Evolutionary conservation across 2,113 vertebrate species (phyloP).

Genomic region (Illadopsis cleaveri): DNA sequence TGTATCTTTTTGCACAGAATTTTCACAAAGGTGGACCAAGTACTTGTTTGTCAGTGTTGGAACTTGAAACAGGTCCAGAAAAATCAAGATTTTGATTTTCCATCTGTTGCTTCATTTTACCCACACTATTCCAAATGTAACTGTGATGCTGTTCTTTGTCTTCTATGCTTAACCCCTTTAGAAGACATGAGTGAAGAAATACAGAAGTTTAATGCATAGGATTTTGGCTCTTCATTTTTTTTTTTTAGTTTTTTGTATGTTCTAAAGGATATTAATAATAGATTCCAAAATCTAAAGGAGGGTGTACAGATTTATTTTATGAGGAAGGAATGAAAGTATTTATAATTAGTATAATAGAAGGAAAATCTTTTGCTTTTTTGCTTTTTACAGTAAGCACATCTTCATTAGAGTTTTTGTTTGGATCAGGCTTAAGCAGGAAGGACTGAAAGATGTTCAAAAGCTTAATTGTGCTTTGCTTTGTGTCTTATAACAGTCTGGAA

Average conservation of each 20-base stretch:
- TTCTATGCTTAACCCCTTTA: not conserved
- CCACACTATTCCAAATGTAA: not conserved
- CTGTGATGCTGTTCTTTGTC: constrained; percentile 6
- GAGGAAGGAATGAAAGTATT: not conserved
- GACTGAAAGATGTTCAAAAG: not conserved
- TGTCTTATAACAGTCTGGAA: not conserved
- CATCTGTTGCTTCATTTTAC: constrained; percentile 49
- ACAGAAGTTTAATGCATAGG: not conserved
- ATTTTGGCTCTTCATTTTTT: not conserved
- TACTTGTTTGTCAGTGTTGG: not conserved
- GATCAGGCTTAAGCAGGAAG: not conserved
- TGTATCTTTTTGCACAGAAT: not conserved
- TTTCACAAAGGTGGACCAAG: not conserved
- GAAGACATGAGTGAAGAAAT: not conserved
- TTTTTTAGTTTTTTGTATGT: not conserved
- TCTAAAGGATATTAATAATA: not conserved
- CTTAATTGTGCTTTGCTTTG: not conserved
- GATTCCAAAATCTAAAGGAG: not conserved
- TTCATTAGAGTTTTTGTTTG: not conserved
- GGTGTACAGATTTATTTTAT: not conserved
- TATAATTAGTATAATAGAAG: not conserved
- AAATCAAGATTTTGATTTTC: constrained; percentile 32
- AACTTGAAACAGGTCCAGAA: constrained; percentile 18
- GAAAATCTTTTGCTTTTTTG: not conserved
- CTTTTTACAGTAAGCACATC: not conserved